These are phyloP conservation scores for Epinephelus lanceolatus DNA, from an alignment of 2,113 vertebrate genomes.

Conservation along the genomic window DNA sequence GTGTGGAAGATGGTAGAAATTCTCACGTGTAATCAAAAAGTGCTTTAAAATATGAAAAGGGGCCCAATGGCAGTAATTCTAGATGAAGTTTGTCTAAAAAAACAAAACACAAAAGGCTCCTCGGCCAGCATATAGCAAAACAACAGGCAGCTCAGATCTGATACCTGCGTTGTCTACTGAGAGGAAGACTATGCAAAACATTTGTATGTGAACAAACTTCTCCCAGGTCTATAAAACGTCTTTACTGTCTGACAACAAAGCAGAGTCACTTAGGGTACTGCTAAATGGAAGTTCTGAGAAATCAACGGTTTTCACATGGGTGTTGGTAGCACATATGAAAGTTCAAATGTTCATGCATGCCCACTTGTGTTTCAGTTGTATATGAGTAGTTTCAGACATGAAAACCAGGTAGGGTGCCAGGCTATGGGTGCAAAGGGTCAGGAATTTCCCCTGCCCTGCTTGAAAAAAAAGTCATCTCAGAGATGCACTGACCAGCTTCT, in stretches of 20 bases:
- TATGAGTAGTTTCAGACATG: slow-evolving; percentile 7
- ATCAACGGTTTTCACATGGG: neutral
- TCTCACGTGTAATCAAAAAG: neutral
- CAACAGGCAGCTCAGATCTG: neutral
- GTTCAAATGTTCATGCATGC: slow-evolving; percentile 80
- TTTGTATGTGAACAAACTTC: neutral
- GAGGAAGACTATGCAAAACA: neutral
- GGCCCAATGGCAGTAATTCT: no score
- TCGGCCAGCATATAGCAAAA: neutral
- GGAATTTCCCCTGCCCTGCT: slow-evolving; percentile 31
- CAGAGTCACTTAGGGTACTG: neutral
- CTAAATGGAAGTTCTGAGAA: slow-evolving; percentile 40
- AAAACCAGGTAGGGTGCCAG: slow-evolving; percentile 22
- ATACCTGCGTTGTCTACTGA: neutral
- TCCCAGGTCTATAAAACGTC: neutral
- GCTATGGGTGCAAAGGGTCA: slow-evolving; percentile 6
- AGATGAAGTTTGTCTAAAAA: neutral
- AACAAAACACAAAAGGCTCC: neutral
- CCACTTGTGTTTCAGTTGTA: slow-evolving; percentile 46
- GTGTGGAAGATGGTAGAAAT: neutral
- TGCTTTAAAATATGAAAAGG: neutral
- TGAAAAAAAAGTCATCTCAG: neutral
- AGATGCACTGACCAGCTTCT: neutral
- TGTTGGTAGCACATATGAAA: slow-evolving; percentile 49
- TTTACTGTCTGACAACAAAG: neutral